These are phyloP conservation scores for Sebastes minor DNA, from an alignment of 2,797 vertebrate species.

Conservation along the genomic window DNA sequence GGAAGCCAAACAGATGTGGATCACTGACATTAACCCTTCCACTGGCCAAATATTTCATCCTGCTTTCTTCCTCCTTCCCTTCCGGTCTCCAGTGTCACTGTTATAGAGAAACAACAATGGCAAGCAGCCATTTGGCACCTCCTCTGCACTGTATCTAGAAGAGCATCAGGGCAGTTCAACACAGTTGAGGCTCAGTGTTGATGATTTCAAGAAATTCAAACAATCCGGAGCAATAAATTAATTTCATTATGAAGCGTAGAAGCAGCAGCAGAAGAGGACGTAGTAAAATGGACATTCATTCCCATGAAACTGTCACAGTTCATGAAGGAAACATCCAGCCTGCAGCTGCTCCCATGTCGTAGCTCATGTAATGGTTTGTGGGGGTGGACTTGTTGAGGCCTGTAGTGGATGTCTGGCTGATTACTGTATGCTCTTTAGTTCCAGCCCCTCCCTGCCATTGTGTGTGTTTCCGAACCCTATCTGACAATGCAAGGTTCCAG, in stretches of 20 bases:
- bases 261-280: background rate
- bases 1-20: background rate
- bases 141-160: background rate
- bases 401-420: slow-evolving; percentile 31
- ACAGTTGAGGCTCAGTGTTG: background rate
- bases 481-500: background rate
- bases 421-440: background rate
- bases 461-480: background rate
- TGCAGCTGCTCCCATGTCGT: background rate
- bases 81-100: background rate
- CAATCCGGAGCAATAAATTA: background rate
- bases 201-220: background rate
- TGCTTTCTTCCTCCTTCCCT: background rate
- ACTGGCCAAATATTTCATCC: background rate
- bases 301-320: background rate
- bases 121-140: background rate
- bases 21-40: background rate
- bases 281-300: background rate
- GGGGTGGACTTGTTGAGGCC: slow-evolving; percentile 51
- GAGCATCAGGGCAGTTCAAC: background rate
- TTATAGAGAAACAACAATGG: background rate
- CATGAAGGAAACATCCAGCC: background rate
- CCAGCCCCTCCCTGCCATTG: slow-evolving; percentile 3
- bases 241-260: background rate
- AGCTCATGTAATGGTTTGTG: slow-evolving; percentile 29